Conservation (phyloP, 2,113 vertebrate genomes). For the Pomatorhinus ruficollis region DNA sequence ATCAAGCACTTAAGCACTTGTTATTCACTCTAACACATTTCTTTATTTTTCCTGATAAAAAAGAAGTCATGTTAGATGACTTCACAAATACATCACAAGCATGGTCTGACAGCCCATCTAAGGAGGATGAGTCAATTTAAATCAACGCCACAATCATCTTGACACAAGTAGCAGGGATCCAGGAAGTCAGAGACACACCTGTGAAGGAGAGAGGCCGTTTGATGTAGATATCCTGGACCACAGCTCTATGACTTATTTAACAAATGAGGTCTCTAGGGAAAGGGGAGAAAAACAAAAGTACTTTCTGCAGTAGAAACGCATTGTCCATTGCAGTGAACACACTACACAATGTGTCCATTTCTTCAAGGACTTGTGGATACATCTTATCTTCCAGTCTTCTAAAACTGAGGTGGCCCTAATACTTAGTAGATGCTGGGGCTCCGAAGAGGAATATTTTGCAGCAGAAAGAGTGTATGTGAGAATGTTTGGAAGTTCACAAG, state of each 20-base stretch:
- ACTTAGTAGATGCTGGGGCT: neutral
- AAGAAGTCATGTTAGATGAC: neutral
- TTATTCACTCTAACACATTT: neutral
- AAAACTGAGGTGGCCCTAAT: neutral
- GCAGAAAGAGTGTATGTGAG: neutral
- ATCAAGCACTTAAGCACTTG: neutral
- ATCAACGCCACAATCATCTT: neutral
- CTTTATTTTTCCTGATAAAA: neutral
- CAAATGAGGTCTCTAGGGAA: neutral
- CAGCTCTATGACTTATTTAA: neutral
- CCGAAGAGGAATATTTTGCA: neutral
- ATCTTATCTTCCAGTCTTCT: neutral
- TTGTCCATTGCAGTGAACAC: neutral
- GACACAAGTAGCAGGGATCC: neutral
- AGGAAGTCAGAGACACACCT: neutral
- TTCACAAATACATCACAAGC: neutral
- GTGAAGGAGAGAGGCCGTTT: neutral
- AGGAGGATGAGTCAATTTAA: neutral
- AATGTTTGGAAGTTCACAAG: neutral
- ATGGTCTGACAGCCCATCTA: neutral
- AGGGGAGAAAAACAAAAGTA: neutral
- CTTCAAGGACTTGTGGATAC: neutral
- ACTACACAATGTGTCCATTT: neutral
- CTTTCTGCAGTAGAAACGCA: neutral
- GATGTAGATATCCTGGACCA: neutral